phyloP scores from a whole-genome alignment of 2,888 invertebrate species.

The Odontomyia ornata region DNA sequence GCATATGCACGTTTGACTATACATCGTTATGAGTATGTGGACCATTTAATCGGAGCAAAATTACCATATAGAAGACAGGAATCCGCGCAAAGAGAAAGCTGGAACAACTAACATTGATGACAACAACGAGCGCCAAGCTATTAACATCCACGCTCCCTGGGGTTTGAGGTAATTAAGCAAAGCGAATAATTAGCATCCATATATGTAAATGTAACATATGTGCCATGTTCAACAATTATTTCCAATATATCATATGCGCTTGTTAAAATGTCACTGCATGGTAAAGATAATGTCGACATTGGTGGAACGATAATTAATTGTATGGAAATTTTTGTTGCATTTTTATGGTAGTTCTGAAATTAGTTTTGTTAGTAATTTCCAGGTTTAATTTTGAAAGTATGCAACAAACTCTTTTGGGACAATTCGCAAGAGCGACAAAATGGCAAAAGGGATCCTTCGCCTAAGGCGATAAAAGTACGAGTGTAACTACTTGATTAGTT shows the following conservation, averaged over 20 bases:
- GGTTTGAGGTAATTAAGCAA: conserved; percentile 45
- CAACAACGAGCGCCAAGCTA: conserved; percentile 23
- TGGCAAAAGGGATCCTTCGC: too few relatives aligned
- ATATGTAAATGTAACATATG: conserved; percentile 35
- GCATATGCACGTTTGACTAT: conserved; percentile 11
- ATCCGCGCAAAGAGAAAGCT: not conserved
- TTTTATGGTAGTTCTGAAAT: too few relatives aligned
- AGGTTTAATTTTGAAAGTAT: too few relatives aligned
- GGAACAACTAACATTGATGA: conserved; percentile 29
- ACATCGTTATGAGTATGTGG: conserved; percentile 3
- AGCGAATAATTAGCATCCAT: conserved; percentile 44
- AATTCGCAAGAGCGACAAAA: too few relatives aligned
- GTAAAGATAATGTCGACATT: conserved; percentile 27
- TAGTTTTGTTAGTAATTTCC: too few relatives aligned
- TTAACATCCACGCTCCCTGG: conserved; percentile 37
- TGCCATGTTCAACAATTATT: conserved; percentile 44
- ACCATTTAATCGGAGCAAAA: conserved; percentile 30
- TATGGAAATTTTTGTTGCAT: not conserved
- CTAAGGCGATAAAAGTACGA: too few relatives aligned
- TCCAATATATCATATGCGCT: conserved; percentile 39
- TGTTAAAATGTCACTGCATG: conserved; percentile 36
- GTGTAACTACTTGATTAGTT: too few relatives aligned
- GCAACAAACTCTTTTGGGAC: too few relatives aligned
- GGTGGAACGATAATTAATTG: conserved; percentile 30
- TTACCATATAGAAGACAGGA: conserved; percentile 35